phyloP scores from a whole-genome alignment of 2,797 vertebrate species.

The Pseudomugil gertrudae region DNA sequence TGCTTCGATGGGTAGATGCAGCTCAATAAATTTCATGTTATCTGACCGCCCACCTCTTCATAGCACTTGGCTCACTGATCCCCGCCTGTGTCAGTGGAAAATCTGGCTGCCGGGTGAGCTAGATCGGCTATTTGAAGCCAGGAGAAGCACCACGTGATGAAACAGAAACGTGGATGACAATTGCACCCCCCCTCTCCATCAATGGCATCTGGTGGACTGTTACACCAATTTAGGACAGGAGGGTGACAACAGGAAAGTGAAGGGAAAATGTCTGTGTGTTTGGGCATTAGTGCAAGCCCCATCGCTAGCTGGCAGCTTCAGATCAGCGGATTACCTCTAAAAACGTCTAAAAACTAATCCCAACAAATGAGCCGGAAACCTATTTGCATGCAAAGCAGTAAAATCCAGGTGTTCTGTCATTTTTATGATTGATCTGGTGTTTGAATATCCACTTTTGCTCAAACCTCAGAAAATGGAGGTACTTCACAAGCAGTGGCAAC shows the following conservation, averaged over 20 bases:
- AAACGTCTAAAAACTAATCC: conserved; percentile 64
- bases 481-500: neutral
- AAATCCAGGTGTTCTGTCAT: conserved; percentile 18
- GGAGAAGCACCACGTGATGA: conserved; percentile 77
- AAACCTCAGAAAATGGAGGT: neutral
- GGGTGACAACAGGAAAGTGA: conserved; percentile 33
- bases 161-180: conserved; percentile 69
- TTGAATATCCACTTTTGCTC: neutral
- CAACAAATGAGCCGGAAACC: conserved; percentile 42
- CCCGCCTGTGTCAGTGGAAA: conserved; percentile 77
- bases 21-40: conserved; percentile 83
- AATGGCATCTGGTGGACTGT: conserved; percentile 55
- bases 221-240: conserved; percentile 27
- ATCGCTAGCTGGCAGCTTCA: conserved; percentile 35
- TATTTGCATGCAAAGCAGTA: conserved; percentile 17
- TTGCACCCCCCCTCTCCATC: conserved; percentile 42
- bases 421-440: neutral
- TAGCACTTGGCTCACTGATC: conserved; percentile 81
- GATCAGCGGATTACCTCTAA: conserved; percentile 67
- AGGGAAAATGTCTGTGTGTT: conserved; percentile 11
- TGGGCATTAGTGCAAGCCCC: conserved; percentile 18
- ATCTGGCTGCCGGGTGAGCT: conserved; percentile 77
- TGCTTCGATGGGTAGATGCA: conserved; percentile 76
- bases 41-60: conserved; percentile 84
- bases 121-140: conserved; percentile 79